phyloP scores from a whole-genome alignment of 2,797 vertebrate genomes.

The Apodemus agrarius region DNA sequence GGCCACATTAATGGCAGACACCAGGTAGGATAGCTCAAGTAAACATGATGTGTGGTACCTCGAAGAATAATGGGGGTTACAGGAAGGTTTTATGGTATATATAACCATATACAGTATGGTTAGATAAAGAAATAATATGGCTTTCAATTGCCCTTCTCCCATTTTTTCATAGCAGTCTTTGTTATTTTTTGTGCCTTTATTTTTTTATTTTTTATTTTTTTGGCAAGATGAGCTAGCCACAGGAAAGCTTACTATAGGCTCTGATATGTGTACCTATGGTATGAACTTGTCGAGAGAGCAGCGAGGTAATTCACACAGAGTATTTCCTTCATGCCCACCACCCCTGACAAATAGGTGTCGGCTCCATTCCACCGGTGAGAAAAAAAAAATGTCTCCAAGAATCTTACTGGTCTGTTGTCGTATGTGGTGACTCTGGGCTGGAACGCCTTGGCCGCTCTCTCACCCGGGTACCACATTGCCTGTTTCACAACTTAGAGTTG shows the following conservation, averaged over 20 bases:
- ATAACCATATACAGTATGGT: background rate
- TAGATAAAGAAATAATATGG: background rate
- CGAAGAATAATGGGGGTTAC: background rate
- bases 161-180: background rate
- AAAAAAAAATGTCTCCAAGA: background rate
- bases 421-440: background rate
- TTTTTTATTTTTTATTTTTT: background rate
- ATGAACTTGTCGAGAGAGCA: background rate
- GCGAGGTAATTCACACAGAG: background rate
- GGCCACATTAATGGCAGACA: background rate
- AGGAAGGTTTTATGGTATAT: no score
- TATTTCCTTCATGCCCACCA: background rate
- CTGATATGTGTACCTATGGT: fast-evolving
- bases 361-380: slow-evolving; percentile 7
- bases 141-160: background rate
- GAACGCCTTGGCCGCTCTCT: background rate
- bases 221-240: background rate
- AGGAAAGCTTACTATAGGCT: background rate
- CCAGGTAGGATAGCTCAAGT: background rate
- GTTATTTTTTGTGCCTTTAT: background rate
- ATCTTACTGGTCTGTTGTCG: background rate
- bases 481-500: background rate
- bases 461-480: background rate
- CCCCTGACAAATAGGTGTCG: background rate
- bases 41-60: background rate